Percentiles rank a stretch among this genome's conserved stretches.
These are phyloP conservation scores for Kryptopterus vitreolus DNA, from an alignment of 2,797 vertebrate genomes.

Conservation along the genomic window DNA sequence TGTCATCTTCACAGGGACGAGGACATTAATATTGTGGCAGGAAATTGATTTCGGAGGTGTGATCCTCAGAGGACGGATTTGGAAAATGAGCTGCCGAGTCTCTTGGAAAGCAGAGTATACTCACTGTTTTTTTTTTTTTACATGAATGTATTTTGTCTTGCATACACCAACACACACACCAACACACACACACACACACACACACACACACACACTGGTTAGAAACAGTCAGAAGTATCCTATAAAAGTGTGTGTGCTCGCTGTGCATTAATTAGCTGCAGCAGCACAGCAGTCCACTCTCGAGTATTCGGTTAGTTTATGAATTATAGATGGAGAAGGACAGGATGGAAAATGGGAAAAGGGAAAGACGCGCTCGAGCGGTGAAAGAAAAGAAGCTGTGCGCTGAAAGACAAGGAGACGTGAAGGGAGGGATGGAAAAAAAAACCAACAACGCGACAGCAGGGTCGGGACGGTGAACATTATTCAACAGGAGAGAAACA, in stretches of 20 bases:
- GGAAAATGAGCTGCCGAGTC: neutral
- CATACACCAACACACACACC: neutral
- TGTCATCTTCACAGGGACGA: neutral
- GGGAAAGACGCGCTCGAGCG: conserved; percentile 16
- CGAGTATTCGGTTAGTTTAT: neutral
- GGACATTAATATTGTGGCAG: conserved; percentile 23
- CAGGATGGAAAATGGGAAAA: neutral
- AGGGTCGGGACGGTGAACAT: neutral
- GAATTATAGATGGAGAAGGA: conserved; percentile 30
- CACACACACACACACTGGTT: neutral
- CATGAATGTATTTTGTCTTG: neutral
- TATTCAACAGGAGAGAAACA: neutral
- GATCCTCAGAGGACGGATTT: conserved; percentile 12
- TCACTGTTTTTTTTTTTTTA: too few relatives aligned
- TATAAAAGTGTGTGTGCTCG: neutral
- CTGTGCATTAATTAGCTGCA: neutral
- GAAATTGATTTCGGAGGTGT: conserved; percentile 33
- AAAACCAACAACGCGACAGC: neutral
- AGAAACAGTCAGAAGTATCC: neutral
- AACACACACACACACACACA: neutral
- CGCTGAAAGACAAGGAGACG: neutral
- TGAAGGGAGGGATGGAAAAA: neutral
- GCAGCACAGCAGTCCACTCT: neutral
- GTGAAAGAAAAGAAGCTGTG: neutral
- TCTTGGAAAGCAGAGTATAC: neutral